Base-by-base conservation (phyloP, 2,888 invertebrate genomes). In the Cyclophora albipunctata region DNA sequence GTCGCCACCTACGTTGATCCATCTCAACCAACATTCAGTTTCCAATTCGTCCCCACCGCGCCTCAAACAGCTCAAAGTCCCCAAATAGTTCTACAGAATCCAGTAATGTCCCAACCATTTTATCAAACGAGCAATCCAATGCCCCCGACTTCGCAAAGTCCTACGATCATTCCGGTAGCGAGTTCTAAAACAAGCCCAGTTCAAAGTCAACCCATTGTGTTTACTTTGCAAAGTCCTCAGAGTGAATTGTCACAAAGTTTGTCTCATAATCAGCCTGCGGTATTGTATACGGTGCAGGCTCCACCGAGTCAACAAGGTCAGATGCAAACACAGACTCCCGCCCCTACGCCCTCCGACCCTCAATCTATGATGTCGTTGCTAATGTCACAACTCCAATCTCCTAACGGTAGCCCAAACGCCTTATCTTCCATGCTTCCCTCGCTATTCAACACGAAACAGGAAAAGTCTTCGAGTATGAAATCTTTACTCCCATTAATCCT, bases 401-500 rank as follows among this genome's bases (percentile, higher is more conserved):
- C 51, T 5, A 53, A 50, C n/a, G 51, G 53, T 34, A 55, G 49
- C 46, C 47, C 43, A 40, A 58, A 59, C 33, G 34, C 45, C 7
- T 45, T 61, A 7, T 50, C 48, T 47, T 60, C 55, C 45, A 54
- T 58, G 49, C 59, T 52, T 40, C 59, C 51, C 47, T 60, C 58
- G 51, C 47, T 50, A 33, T 62, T 51, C 51, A 64, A 49, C 57
- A 63, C 51, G 49, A 57, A 51, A 57, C 60, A 45, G 58, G 77
- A 7, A 69, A 78, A 64, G 45, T 66, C 75, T 2, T 71, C 75
- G 1, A 76, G 57, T 57, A 66, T 83, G 34, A 83, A 83, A 62
- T 51, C 73, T 33, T 57, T 87, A 34, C 64, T 86, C 2, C 85
- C 87, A 1, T 61, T 86, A n/a, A 69, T 87, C 56, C 59, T 85